phyloP scores from a whole-genome alignment of 2,113 vertebrate species.

The Myrmophylax atrothorax region DNA sequence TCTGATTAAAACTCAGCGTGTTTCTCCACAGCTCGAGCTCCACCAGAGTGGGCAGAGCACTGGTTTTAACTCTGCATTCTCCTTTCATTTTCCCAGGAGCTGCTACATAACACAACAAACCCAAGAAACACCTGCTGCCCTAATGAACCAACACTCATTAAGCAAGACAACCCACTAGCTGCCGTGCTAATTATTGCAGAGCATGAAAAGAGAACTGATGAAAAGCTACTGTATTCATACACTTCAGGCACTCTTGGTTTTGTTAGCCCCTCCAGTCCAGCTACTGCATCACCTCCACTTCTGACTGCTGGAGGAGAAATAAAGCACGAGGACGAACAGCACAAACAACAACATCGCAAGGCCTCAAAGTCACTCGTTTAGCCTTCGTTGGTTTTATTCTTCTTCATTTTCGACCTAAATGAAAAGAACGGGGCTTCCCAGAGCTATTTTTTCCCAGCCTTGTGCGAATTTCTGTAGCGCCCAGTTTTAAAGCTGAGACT shows the following conservation, averaged over 20 bases:
- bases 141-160: neutral
- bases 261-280: neutral
- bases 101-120: neutral
- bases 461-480: neutral
- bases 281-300: neutral
- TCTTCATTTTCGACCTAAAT: neutral
- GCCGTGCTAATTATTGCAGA: neutral
- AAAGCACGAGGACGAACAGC: neutral
- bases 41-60: neutral
- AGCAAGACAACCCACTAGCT: neutral
- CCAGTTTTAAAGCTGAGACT: neutral
- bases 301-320: neutral
- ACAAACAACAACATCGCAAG: neutral
- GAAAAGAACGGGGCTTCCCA: neutral
- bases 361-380: neutral
- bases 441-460: neutral
- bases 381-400: neutral
- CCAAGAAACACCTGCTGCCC: constrained; percentile 12
- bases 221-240: neutral
- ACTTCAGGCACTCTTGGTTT: neutral
- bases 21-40: neutral
- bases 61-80: neutral
- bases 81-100: neutral
- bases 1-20: neutral
- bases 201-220: neutral